Percentiles rank a stretch among this genome's conserved stretches.
Conservation (phyloP, 1,140 invertebrate species). For the Drosophila orosa region DNA sequence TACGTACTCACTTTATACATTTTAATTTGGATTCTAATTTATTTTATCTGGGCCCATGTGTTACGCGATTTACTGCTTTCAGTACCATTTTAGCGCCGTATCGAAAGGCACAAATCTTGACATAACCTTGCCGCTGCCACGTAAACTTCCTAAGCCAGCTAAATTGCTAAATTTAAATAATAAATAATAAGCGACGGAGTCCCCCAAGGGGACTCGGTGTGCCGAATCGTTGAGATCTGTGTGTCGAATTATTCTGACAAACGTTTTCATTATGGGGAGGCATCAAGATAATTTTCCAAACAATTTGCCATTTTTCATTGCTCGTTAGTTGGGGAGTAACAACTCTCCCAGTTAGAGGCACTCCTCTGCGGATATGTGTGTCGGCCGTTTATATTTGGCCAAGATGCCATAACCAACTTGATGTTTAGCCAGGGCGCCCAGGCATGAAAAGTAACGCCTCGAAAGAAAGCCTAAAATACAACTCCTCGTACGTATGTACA, state of each 20-base stretch:
- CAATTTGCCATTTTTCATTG: slow-evolving; percentile 78
- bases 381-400: slow-evolving; percentile 60
- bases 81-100: slow-evolving; percentile 7
- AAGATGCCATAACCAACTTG: slow-evolving; percentile 62
- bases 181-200: slow-evolving; percentile 25
- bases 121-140: slow-evolving; percentile 39
- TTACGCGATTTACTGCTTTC: slow-evolving; percentile 4
- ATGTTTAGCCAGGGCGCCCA: slow-evolving; percentile 59
- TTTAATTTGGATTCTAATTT: slow-evolving; percentile 9
- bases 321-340: slow-evolving; percentile 52
- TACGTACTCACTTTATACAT: slow-evolving; percentile 4
- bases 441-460: slow-evolving; percentile 55
- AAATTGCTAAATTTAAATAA: slow-evolving; percentile 57
- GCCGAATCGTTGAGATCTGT: slow-evolving; percentile 57
- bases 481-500: slow-evolving; percentile 14
- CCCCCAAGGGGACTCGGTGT: slow-evolving; percentile 41
- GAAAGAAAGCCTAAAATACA: slow-evolving; percentile 43
- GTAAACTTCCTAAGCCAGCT: slow-evolving; percentile 33
- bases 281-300: slow-evolving; percentile 68
- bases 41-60: slow-evolving; percentile 6
- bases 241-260: slow-evolving; percentile 74
- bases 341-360: slow-evolving; percentile 18
- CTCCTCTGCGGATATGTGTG: slow-evolving; percentile 24
- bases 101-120: slow-evolving; percentile 17
- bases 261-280: slow-evolving; percentile 75